phyloP scores from a whole-genome alignment of 2,888 invertebrate genomes.

The Diarsia rubi region DNA sequence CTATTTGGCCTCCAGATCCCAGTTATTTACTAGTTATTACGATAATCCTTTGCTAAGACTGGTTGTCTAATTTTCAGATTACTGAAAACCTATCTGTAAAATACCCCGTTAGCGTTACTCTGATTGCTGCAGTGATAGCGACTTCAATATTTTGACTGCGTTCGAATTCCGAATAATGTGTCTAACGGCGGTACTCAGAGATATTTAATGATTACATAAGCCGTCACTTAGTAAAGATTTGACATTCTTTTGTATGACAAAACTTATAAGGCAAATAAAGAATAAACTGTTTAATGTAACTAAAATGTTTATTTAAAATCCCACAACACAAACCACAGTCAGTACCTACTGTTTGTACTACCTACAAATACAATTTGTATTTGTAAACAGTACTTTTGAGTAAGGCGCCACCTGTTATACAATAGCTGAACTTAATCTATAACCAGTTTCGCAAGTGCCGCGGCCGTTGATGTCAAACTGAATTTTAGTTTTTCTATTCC shows the following conservation, averaged over 20 bases:
- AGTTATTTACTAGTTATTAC: not conserved
- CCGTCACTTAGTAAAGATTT: too few species aligned
- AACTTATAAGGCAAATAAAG: too few species aligned
- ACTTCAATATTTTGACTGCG: not conserved
- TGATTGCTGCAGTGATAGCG: too few species aligned
- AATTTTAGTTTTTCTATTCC: not conserved
- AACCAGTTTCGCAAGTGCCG: not conserved
- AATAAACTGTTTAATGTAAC: not conserved
- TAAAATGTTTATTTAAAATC: not conserved
- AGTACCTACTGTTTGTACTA: too few species aligned
- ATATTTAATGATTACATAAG: too few species aligned
- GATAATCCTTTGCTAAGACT: not conserved
- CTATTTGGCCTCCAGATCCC: not conserved
- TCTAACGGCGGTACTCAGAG: too few species aligned
- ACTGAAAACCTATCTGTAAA: not conserved
- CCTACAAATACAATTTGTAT: too few species aligned
- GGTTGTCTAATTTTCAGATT: not conserved
- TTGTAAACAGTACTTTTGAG: too few species aligned
- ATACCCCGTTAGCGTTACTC: too few species aligned
- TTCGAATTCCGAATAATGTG: not conserved
- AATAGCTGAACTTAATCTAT: constrained; percentile 18
- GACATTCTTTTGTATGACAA: too few species aligned
- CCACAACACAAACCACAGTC: too few species aligned
- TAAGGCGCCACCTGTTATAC: constrained; percentile 26
- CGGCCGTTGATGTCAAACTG: not conserved